phyloP scores from a whole-genome alignment of 2,113 vertebrate genomes.

The Delphinapterus leucas region DNA sequence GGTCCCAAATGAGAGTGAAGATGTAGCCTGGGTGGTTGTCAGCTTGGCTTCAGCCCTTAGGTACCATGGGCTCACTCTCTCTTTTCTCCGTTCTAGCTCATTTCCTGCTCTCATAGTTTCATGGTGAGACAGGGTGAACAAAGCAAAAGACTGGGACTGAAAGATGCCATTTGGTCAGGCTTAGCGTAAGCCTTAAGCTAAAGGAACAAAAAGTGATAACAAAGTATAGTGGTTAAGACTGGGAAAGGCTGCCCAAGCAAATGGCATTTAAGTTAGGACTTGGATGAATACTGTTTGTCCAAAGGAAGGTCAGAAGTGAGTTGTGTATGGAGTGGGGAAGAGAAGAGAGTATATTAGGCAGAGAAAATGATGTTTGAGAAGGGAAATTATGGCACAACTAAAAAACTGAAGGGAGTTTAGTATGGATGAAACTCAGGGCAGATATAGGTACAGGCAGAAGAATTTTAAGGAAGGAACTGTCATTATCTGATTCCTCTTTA shows the following conservation, averaged over 20 bases:
- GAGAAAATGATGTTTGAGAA: neutral
- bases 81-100: neutral
- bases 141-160: neutral
- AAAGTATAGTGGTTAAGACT: neutral
- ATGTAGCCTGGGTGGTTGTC: neutral
- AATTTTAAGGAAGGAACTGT: neutral
- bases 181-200: neutral
- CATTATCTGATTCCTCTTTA: neutral
- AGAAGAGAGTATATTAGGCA: neutral
- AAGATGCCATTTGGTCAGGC: neutral
- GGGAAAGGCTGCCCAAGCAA: neutral
- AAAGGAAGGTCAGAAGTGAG: neutral
- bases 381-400: neutral
- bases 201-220: neutral
- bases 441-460: neutral
- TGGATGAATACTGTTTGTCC: neutral
- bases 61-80: neutral
- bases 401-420: neutral
- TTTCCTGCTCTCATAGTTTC: neutral
- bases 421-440: neutral
- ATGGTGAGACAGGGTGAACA: neutral
- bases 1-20: neutral
- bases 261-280: neutral
- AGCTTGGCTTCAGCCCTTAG: neutral
- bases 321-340: neutral